phyloP scores from a whole-genome alignment of 2,888 invertebrate species.

The Gari tellinella region DNA sequence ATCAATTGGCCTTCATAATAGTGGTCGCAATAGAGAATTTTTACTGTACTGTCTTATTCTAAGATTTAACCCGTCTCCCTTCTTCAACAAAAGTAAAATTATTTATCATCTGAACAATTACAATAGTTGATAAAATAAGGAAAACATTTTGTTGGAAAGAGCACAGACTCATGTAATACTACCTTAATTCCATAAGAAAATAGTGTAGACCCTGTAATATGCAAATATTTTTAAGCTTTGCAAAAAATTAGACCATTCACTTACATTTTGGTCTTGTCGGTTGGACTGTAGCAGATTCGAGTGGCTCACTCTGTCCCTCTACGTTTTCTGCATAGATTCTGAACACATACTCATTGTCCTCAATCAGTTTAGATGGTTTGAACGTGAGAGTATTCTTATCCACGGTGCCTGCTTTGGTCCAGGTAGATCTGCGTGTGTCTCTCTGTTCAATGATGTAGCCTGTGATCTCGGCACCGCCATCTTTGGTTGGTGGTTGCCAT shows the following conservation, averaged over 20 bases:
- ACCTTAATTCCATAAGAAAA: too few relatives aligned
- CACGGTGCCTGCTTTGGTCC: slow-evolving; percentile 84
- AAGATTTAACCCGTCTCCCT: too few relatives aligned
- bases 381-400: slow-evolving; percentile 67
- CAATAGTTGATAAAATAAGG: too few relatives aligned
- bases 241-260: slow-evolving; percentile 76
- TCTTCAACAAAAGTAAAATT: too few relatives aligned
- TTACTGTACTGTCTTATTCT: too few relatives aligned
- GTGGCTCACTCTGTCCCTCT: slow-evolving; percentile 76
- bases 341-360: slow-evolving; percentile 84
- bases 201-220: too few relatives aligned
- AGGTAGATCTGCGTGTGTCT: slow-evolving; percentile 97
- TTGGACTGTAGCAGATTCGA: slow-evolving; percentile 69
- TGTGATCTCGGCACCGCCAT: slow-evolving; percentile 81
- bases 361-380: slow-evolving; percentile 87
- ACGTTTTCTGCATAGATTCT: slow-evolving; percentile 80
- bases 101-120: too few relatives aligned
- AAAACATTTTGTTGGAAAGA: too few relatives aligned
- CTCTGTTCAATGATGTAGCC: slow-evolving; percentile 84
- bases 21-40: too few relatives aligned
- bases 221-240: too few relatives aligned
- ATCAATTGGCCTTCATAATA: too few relatives aligned
- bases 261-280: slow-evolving; percentile 87
- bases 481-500: slow-evolving; percentile 82
- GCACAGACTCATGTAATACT: too few relatives aligned